Conservation (phyloP, 2,797 vertebrate genomes). For the Myioborus miniatus region DNA sequence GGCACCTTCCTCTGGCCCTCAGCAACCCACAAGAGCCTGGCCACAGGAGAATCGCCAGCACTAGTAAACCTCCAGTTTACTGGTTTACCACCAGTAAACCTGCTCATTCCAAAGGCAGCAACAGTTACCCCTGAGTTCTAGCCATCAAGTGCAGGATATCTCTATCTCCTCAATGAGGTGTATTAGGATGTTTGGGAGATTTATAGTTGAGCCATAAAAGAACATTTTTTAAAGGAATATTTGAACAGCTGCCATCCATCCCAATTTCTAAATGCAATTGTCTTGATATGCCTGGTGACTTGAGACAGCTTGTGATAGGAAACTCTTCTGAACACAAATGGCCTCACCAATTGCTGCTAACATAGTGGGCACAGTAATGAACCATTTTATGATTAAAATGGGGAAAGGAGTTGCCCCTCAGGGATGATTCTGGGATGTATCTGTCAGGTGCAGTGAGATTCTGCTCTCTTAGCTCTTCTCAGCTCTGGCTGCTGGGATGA, state of each 20-base stretch:
- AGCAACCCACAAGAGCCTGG: background rate
- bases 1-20: background rate
- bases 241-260: constrained; percentile 8
- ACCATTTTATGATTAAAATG: background rate
- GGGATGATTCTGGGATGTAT: background rate
- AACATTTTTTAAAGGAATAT: constrained; percentile 4
- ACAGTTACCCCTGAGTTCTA: background rate
- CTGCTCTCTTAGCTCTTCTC: background rate
- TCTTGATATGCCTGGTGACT: background rate
- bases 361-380: background rate
- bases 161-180: background rate
- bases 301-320: background rate
- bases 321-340: background rate
- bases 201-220: background rate
- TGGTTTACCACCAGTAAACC: background rate
- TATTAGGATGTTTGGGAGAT: background rate
- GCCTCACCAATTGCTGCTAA: background rate
- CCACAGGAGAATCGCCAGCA: background rate
- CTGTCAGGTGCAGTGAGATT: background rate
- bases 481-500: background rate
- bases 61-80: background rate
- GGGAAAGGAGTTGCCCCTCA: background rate
- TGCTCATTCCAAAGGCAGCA: background rate
- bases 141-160: background rate
- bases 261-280: background rate